Percentiles rank a stretch among this genome's conserved stretches.
These are phyloP conservation scores for Talpa occidentalis DNA, from an alignment of 2,113 vertebrate species.

Conservation along the genomic window DNA sequence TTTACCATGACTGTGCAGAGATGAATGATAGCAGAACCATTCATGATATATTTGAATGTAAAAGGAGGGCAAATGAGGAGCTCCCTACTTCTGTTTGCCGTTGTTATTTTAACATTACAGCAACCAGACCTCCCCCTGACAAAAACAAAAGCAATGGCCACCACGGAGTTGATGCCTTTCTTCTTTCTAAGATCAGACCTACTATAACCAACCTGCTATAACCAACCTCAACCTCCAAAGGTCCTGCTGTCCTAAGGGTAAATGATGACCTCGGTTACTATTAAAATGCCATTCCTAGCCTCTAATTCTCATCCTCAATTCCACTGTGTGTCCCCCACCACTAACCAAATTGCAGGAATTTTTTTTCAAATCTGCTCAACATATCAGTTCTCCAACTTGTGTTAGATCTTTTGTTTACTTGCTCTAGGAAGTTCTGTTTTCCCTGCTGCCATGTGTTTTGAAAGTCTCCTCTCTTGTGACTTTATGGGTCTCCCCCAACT, in stretches of 20 bases:
- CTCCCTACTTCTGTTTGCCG: background rate
- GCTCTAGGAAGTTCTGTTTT: background rate
- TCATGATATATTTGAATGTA: background rate
- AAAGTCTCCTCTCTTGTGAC: background rate
- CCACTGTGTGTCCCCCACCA: background rate
- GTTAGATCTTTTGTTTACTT: background rate
- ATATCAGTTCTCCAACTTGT: background rate
- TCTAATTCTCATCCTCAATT: background rate
- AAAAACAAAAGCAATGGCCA: background rate
- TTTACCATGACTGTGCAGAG: background rate
- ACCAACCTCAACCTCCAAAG: background rate
- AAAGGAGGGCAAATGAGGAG: background rate
- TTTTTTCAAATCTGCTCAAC: background rate
- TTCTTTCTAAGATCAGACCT: background rate
- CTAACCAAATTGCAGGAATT: background rate
- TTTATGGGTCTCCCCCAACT: background rate
- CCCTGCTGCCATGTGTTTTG: background rate
- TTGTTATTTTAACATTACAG: background rate
- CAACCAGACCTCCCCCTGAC: background rate
- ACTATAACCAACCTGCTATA: background rate
- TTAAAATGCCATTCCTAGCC: background rate
- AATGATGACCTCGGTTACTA: background rate
- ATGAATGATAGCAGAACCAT: background rate
- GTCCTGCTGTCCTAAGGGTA: background rate
- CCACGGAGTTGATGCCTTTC: background rate